These are phyloP conservation scores for Sula dactylatra DNA, from an alignment of 2,113 vertebrate species.

Conservation along the genomic window DNA sequence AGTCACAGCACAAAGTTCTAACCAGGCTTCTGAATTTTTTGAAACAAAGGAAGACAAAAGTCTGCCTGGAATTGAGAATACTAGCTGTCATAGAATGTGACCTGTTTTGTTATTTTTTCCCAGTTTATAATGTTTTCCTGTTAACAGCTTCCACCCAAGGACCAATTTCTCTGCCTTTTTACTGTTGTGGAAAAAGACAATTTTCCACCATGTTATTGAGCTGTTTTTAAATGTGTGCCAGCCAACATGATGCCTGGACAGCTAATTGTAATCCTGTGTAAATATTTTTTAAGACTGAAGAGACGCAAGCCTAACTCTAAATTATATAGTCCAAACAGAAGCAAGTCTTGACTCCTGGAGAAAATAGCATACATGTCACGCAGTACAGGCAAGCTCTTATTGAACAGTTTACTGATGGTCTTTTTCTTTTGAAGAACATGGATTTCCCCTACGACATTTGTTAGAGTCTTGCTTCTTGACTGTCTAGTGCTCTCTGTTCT, in stretches of 20 bases:
- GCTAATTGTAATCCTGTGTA: constrained; percentile 12
- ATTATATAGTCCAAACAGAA: neutral
- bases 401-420: neutral
- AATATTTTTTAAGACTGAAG: constrained; percentile 5
- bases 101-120: neutral
- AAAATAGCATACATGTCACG: neutral
- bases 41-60: neutral
- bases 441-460: neutral
- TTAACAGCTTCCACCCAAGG: neutral
- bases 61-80: neutral
- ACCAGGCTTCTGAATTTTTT: neutral
- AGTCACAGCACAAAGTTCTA: constrained; percentile 92
- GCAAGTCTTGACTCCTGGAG: neutral
- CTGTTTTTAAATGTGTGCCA: neutral
- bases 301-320: neutral
- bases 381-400: neutral
- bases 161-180: neutral
- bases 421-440: neutral
- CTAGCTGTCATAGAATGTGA: neutral
- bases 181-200: neutral
- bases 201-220: neutral
- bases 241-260: neutral
- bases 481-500: neutral
- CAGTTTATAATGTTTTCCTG: neutral
- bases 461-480: neutral